A percentile compares a stretch with the other conserved stretches of the same genome.
Conservation (phyloP, 1,140 invertebrate species). For the Periplaneta americana region DNA sequence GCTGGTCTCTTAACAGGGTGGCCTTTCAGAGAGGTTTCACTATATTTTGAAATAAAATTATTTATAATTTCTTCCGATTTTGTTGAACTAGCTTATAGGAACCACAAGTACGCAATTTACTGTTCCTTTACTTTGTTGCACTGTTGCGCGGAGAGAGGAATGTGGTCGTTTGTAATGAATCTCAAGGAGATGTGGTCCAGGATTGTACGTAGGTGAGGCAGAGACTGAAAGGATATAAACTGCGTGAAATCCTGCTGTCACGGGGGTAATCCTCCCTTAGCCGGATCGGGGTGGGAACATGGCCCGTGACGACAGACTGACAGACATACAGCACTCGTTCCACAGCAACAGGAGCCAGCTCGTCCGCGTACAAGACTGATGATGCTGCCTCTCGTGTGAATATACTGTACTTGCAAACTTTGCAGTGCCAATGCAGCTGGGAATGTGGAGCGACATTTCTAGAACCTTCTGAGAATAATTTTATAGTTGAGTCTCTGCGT, state of each 20-base stretch:
- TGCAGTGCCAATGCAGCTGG: too few relatives aligned
- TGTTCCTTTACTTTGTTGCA: background rate
- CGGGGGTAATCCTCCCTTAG: background rate
- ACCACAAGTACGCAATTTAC: background rate
- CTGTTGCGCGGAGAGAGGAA: background rate
- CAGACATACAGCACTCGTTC: background rate
- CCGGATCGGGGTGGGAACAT: background rate
- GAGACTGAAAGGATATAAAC: background rate
- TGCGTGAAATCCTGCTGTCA: background rate
- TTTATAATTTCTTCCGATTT: too few relatives aligned
- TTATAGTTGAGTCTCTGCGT: too few relatives aligned
- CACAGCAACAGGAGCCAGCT: background rate
- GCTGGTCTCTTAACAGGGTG: too few relatives aligned
- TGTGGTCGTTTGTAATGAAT: background rate
- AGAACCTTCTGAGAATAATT: too few relatives aligned
- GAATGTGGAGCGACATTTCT: too few relatives aligned
- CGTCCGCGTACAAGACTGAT: too few relatives aligned
- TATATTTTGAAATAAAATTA: too few relatives aligned
- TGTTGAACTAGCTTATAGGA: too few relatives aligned
- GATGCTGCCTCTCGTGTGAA: too few relatives aligned
- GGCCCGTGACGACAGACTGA: background rate
- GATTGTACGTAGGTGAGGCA: background rate
- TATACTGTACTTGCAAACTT: too few relatives aligned
- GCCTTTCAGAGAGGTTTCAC: too few relatives aligned
- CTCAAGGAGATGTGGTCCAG: background rate